Evolutionary conservation across 2,797 vertebrate species (phyloP).

Genomic region (Paedocypris micromegethes): DNA sequence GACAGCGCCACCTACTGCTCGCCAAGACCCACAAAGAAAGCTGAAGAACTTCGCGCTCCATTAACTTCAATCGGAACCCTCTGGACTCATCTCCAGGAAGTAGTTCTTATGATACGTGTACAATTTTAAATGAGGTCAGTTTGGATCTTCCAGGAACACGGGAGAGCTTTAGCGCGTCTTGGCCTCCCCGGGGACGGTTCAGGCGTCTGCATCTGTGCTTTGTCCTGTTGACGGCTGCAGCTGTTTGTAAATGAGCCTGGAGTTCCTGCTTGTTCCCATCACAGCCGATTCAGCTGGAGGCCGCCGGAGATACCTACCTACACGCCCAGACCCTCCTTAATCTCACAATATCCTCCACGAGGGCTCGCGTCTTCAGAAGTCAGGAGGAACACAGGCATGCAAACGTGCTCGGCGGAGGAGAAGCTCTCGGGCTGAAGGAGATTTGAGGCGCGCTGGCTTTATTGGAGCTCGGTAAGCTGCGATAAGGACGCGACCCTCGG

Average conservation of each 20-base stretch:
- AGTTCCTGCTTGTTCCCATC: conserved; percentile 62
- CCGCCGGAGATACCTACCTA: conserved; percentile 73
- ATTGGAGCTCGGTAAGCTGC: conserved; percentile 25
- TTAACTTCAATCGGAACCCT: no score
- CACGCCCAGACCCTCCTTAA: conserved; percentile 71
- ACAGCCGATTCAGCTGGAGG: conserved; percentile 75
- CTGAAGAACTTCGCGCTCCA: no score
- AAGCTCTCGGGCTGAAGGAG: conserved; percentile 31
- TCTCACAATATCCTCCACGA: conserved; percentile 75
- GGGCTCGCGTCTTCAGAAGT: conserved; percentile 71
- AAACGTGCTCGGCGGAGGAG: conserved; percentile 41
- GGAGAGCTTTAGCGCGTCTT: no score
- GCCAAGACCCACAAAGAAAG: no score
- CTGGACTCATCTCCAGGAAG: no score
- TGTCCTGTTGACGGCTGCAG: conserved; percentile 85
- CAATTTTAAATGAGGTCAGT: no score
- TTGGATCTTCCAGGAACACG: no score
- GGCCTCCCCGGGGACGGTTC: conserved; percentile 77
- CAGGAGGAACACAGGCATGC: conserved; percentile 55
- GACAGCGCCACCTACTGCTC: no score
- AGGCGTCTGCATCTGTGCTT: conserved; percentile 77
- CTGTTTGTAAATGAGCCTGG: conserved; percentile 88
- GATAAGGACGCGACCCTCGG: conserved; percentile 38
- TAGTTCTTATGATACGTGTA: no score
- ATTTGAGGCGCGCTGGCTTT: conserved; percentile 21